Conservation (phyloP, 2,888 invertebrate species). For the Zygaena filipendulae region DNA sequence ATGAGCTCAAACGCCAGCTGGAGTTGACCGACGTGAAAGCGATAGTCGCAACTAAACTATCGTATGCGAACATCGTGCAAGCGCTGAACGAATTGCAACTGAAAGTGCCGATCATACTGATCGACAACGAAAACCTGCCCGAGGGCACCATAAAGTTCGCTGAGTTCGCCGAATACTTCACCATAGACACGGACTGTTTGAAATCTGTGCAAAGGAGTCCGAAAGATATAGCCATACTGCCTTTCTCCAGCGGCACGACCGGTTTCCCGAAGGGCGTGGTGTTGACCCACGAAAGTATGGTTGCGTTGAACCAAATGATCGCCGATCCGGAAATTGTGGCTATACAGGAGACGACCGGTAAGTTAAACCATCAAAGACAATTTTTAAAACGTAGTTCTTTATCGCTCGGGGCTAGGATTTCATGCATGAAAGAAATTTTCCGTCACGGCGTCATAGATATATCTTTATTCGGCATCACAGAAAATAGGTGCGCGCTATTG, state of each 20-base stretch:
- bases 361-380: constrained; percentile 16
- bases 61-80: constrained; percentile 53
- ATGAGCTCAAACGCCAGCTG: constrained; percentile 76
- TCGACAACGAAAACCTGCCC: constrained; percentile 52
- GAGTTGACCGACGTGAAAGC: constrained; percentile 71
- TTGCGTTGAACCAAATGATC: constrained; percentile 55
- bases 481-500: not conserved
- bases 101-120: constrained; percentile 62
- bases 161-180: constrained; percentile 68
- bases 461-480: too few relatives aligned
- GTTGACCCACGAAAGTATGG: constrained; percentile 70
- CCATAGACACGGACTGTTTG: constrained; percentile 59
- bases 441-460: too few relatives aligned
- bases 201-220: constrained; percentile 44
- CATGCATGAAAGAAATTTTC: too few relatives aligned
- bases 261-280: constrained; percentile 83
- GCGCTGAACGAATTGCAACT: constrained; percentile 52
- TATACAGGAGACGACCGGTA: constrained; percentile 48
- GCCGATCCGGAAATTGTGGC: constrained; percentile 38
- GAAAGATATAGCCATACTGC: constrained; percentile 75
- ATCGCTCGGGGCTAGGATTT: constrained; percentile 5
- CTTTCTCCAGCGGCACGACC: constrained; percentile 90
- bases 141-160: constrained; percentile 72
- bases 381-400: constrained; percentile 1
- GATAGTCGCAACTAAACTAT: constrained; percentile 69